phyloP scores from a whole-genome alignment of 2,113 vertebrate genomes.

The Hyla sarda region DNA sequence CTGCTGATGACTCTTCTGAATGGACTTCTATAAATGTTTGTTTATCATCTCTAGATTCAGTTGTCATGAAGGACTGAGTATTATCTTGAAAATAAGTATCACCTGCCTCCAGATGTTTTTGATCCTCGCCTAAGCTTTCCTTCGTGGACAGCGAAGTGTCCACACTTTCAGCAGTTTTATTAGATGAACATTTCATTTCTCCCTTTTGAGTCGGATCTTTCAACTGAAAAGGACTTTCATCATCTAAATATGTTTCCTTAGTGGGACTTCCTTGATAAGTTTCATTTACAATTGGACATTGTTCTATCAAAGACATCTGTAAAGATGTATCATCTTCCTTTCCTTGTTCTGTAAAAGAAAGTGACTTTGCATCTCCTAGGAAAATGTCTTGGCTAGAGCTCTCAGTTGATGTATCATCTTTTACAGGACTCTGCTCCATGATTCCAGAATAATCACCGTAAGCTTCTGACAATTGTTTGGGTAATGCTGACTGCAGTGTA shows the following conservation, averaged over 20 bases:
- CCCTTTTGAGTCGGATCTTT: constrained; percentile 55
- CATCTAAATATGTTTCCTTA: constrained; percentile 60
- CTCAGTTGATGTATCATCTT: constrained; percentile 61
- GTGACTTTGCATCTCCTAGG: constrained; percentile 70
- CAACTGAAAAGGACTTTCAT: constrained; percentile 60
- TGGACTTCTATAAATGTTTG: constrained; percentile 55
- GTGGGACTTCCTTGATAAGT: constrained; percentile 64
- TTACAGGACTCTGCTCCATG: constrained; percentile 61
- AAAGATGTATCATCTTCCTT: constrained; percentile 57
- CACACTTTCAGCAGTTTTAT: constrained; percentile 17
- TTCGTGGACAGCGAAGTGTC: constrained; percentile 27
- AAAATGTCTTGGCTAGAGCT: constrained; percentile 64
- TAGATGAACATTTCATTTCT: constrained; percentile 41
- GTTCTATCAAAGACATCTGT: constrained; percentile 59
- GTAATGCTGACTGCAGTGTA: neutral
- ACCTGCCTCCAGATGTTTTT: constrained; percentile 25
- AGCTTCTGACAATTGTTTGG: neutral
- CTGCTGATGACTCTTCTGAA: constrained; percentile 51
- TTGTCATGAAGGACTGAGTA: neutral
- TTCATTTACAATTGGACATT: constrained; percentile 60
- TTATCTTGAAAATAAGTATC: constrained; percentile 1
- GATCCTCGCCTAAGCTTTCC: constrained; percentile 32
- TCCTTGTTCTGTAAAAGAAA: constrained; percentile 58
- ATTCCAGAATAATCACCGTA: constrained; percentile 25
- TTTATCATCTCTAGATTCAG: constrained; percentile 19